These are phyloP conservation scores for Antechinus flavipes DNA, from an alignment of 2,113 vertebrate species.

Conservation along the genomic window DNA sequence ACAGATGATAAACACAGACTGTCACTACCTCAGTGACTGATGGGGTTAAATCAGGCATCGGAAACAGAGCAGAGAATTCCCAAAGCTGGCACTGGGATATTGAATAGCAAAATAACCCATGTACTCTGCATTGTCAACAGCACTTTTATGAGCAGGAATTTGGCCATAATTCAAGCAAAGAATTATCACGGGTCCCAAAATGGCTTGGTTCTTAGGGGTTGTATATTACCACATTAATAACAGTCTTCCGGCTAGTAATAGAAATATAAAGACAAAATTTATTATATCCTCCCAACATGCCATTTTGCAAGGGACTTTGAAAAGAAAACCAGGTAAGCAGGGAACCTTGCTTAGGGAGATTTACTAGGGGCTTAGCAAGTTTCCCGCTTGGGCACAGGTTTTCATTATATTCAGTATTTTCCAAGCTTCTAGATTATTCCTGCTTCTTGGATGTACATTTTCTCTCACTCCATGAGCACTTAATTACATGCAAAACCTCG, in stretches of 20 bases:
- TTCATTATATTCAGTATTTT: background rate
- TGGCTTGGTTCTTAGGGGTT: background rate
- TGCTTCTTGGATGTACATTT: background rate
- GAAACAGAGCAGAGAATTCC: conserved; percentile 37
- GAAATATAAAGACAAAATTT: background rate
- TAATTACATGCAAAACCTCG: conserved; percentile 17
- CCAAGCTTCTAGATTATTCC: background rate
- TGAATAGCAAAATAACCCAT: conserved; percentile 26
- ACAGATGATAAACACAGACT: conserved; percentile 33
- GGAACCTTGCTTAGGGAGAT: background rate
- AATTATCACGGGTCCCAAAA: conserved; percentile 8
- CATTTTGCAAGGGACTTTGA: conserved; percentile 19
- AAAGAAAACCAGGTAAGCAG: background rate
- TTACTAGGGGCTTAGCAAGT: background rate
- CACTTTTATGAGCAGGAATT: conserved; percentile 19
- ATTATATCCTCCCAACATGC: background rate
- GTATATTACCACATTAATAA: background rate
- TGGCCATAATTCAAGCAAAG: background rate
- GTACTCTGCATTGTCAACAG: conserved; percentile 30
- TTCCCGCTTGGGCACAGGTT: background rate
- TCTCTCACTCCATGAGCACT: background rate
- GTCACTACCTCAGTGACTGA: conserved; percentile 44
- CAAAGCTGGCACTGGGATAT: background rate
- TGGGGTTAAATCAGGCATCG: conserved; percentile 24
- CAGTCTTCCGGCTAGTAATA: background rate